Conservation (phyloP, 2,113 vertebrate species). For the Pao palembangensis region DNA sequence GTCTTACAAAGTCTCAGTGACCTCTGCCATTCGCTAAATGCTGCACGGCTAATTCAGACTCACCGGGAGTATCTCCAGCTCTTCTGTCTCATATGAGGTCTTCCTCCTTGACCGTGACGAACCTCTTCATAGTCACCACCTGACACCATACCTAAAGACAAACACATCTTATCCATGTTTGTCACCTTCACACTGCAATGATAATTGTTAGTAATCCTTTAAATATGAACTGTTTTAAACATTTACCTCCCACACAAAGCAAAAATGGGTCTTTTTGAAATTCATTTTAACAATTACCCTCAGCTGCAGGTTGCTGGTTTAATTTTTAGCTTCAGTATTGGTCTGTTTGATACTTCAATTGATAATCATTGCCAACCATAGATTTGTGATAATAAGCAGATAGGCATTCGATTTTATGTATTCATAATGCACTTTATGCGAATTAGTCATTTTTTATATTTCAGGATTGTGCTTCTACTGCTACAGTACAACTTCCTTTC, state of each 20-base stretch:
- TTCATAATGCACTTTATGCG: background rate
- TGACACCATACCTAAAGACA: constrained; percentile 75
- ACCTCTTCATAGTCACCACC: constrained; percentile 90
- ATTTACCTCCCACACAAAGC: too few relatives aligned
- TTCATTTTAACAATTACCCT: too few relatives aligned
- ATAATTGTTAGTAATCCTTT: background rate
- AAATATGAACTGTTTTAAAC: too few relatives aligned
- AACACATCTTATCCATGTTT: background rate
- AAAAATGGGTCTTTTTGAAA: background rate
- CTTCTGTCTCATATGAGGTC: constrained; percentile 81
- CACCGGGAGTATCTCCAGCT: constrained; percentile 97
- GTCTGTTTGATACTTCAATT: too few relatives aligned
- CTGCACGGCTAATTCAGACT: constrained; percentile 37
- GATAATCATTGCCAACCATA: too few relatives aligned
- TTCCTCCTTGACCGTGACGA: constrained; percentile 74
- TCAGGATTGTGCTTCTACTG: background rate
- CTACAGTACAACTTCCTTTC: background rate
- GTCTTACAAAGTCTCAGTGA: too few relatives aligned
- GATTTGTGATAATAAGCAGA: background rate
- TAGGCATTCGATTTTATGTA: background rate
- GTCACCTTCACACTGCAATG: background rate
- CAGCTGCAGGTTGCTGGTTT: background rate
- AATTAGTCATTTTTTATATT: background rate
- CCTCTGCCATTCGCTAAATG: background rate
- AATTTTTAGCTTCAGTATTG: background rate